phyloP scores from a whole-genome alignment of 2,797 vertebrate species.

The Clarias laeviceps region DNA sequence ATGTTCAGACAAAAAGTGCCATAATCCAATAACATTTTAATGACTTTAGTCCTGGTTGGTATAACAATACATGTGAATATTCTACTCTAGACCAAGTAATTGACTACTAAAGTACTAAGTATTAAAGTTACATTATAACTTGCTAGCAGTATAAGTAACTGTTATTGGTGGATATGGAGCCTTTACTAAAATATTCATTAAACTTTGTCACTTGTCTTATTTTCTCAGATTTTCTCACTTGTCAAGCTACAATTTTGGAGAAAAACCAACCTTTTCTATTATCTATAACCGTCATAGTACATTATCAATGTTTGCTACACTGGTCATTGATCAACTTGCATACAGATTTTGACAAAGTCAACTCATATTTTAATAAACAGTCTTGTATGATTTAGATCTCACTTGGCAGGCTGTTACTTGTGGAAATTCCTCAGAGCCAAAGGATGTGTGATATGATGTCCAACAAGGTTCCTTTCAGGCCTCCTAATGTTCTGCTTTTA shows the following conservation, averaged over 20 bases:
- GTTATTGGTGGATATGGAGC: neutral
- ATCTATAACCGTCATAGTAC: neutral
- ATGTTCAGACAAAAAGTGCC: neutral
- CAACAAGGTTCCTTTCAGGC: neutral
- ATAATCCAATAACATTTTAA: neutral
- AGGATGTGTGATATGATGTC: slow-evolving; percentile 10
- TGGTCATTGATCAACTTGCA: neutral
- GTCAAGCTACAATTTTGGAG: neutral
- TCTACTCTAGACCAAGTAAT: neutral
- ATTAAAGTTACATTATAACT: neutral
- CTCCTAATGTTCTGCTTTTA: neutral
- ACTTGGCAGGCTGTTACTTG: neutral
- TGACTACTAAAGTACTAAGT: too few relatives aligned
- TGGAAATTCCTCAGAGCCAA: neutral
- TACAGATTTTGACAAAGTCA: neutral
- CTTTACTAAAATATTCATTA: neutral
- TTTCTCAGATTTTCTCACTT: neutral
- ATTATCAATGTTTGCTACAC: neutral
- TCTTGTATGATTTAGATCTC: neutral
- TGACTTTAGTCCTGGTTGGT: neutral
- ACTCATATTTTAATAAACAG: neutral
- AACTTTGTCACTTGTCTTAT: neutral
- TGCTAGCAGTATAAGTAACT: neutral
- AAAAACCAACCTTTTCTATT: neutral
- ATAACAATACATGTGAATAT: neutral